Conservation (phyloP, 2,888 invertebrate genomes). For the Drosophila ustulata region DNA sequence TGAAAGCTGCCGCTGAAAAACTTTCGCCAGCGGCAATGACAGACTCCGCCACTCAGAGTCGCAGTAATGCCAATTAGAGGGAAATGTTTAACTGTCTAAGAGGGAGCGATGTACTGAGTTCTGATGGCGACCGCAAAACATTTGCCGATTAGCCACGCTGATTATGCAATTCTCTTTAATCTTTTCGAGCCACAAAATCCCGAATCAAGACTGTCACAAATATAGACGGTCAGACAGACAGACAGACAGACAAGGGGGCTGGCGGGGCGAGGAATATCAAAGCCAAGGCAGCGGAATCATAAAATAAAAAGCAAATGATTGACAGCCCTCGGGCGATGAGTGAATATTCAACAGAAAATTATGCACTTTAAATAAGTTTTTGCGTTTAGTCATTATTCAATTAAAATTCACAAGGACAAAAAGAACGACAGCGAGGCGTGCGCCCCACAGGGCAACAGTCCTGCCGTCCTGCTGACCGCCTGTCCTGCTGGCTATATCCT, state of each 20-base stretch:
- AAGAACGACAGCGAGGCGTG: neutral
- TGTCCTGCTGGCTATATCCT: conserved; percentile 7
- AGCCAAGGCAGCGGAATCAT: neutral
- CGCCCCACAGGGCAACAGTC: neutral
- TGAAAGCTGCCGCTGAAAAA: conserved; percentile 47
- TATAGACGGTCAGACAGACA: neutral
- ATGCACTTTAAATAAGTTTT: conserved; percentile 70
- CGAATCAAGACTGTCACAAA: neutral
- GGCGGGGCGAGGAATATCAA: too few species aligned
- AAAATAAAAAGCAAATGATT: conserved; percentile 47
- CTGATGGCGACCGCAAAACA: conserved; percentile 55
- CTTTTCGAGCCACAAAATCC: conserved; percentile 36
- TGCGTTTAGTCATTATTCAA: conserved; percentile 67
- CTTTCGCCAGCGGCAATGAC: conserved; percentile 44
- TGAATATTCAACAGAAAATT: conserved; percentile 48
- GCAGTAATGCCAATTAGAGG: conserved; percentile 72
- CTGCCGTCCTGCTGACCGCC: neutral
- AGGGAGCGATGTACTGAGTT: neutral
- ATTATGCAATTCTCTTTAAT: conserved; percentile 72
- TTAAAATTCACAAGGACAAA: conserved; percentile 53
- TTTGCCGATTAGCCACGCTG: conserved; percentile 69
- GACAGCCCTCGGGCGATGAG: conserved; percentile 43
- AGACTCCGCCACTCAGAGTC: conserved; percentile 9
- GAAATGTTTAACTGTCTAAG: conserved; percentile 25
- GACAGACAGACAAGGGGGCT: neutral